phyloP scores from a whole-genome alignment of 64 coral and sea anemone species.

The Catalaphyllia jardinei region DNA sequence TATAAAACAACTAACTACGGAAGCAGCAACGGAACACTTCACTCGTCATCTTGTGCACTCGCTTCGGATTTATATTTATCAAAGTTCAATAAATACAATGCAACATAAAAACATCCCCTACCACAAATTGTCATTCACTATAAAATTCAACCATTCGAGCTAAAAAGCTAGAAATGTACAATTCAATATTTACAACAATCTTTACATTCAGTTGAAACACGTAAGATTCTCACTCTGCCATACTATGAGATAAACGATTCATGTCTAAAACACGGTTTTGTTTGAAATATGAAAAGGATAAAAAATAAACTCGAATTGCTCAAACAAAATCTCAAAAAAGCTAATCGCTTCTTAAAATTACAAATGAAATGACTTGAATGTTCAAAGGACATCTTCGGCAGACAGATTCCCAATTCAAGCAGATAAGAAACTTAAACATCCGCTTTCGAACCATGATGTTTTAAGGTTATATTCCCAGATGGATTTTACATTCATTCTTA shows the following conservation, averaged over 20 bases:
- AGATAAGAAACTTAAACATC: not conserved
- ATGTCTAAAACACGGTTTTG: not conserved
- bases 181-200: not conserved
- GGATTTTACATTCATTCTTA: not conserved
- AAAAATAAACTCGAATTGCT: not conserved
- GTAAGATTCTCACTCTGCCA: not conserved
- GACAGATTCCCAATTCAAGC: not conserved
- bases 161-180: not conserved
- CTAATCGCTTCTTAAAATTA: not conserved
- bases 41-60: not conserved
- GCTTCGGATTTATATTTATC: not conserved
- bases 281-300: not conserved
- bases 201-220: conserved; percentile 2
- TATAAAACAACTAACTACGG: too few relatives aligned
- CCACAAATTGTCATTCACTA: not conserved
- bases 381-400: not conserved
- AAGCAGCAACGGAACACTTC: not conserved
- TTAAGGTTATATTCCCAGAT: not conserved
- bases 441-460: too few relatives aligned
- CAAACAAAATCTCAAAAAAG: not conserved
- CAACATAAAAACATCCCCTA: not conserved
- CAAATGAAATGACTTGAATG: not conserved
- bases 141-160: not conserved
- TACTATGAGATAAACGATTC: not conserved
- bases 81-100: conserved; percentile 19